These are phyloP conservation scores for Sparus aurata DNA, from an alignment of 2,797 vertebrate genomes.

Conservation along the genomic window DNA sequence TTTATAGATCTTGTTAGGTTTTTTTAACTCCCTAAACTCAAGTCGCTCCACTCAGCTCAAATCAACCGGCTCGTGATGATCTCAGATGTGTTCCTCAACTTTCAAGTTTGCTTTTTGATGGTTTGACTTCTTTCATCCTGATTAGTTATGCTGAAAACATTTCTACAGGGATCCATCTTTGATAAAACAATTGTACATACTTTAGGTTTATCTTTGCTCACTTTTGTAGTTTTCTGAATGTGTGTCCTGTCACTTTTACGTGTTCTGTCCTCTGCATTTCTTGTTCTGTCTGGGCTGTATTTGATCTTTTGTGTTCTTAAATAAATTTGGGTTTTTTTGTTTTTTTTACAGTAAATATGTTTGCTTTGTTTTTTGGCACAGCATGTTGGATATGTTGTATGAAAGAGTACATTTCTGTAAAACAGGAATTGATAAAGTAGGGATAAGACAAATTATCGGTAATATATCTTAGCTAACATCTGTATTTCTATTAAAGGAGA, in stretches of 20 bases:
- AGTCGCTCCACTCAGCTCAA: neutral
- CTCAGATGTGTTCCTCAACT: slow-evolving; percentile 27
- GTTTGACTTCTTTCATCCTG: slow-evolving; percentile 43
- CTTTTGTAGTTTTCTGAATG: slow-evolving; percentile 57
- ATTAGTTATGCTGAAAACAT: slow-evolving; percentile 44
- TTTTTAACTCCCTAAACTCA: slow-evolving; percentile 31
- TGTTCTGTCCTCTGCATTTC: slow-evolving; percentile 33
- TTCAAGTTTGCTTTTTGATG: slow-evolving; percentile 41
- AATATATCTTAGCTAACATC: no score
- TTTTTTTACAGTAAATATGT: slow-evolving; percentile 49
- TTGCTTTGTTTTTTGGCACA: slow-evolving; percentile 15
- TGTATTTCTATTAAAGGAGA: no score
- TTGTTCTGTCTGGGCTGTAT: slow-evolving; percentile 54
- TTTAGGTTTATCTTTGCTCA: slow-evolving; percentile 59
- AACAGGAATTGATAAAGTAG: neutral
- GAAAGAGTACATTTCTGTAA: neutral
- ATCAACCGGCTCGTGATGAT: slow-evolving; percentile 31
- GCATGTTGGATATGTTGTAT: neutral
- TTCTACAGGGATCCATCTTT: slow-evolving; percentile 70
- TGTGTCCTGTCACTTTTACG: slow-evolving; percentile 47
- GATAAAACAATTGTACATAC: slow-evolving; percentile 76
- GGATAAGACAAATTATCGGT: no score
- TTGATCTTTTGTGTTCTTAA: slow-evolving; percentile 73
- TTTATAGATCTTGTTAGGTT: slow-evolving; percentile 58
- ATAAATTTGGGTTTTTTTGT: slow-evolving; percentile 68